Evolutionary conservation across 1,140 invertebrate species (phyloP), one percentile per base, ranked within the genome.

Genomic region (Dermatophagoides farinae): DNA sequence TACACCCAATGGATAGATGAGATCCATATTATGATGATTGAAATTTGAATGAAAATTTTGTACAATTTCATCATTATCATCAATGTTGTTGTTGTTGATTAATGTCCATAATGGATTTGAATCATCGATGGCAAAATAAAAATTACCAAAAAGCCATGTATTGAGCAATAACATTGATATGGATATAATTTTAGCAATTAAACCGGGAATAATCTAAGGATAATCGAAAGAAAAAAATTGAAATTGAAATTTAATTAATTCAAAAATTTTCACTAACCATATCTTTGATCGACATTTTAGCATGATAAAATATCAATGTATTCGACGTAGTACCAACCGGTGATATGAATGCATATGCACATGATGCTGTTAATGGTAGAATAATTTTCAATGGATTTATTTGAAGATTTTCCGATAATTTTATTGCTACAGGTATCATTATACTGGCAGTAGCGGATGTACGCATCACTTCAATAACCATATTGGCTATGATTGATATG

Each of bases 401-500:
- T 23, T 67, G 47, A 0, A 70, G n/a, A 58, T n/a, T 54, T 66
- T 68, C 71, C 69, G 81, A 82, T 78, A 87, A 80, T 69, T 86
- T 80, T 37, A 82, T 80, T 23, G 87, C 69, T 0, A 88, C 82
- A 0, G 86, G 86, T 49, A 88, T 69, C 41, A 88, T 77, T 16
- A 86, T 81, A 67, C 86, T 87, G 14, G 85, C 83, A 20, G 86
- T 82, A 37, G 85, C 85, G 0, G 85, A 82, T 68, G 88, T 88
- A 16, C 82, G 84, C 0, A 84, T 84, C 67, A 88, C 83, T 70
- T 88, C 85, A 0, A 86, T 88, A 52, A 87, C 69, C 47, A 54
- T 0, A 14, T 61, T 77, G 66, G 63, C 77, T 71, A 64, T 75
- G 8, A 72, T 51, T 47, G 67, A 70, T 10, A 76, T 64, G 0